These are phyloP conservation scores for Thereuonema tuberculata DNA, from an alignment of 1,140 invertebrate genomes.

Conservation along the genomic window DNA sequence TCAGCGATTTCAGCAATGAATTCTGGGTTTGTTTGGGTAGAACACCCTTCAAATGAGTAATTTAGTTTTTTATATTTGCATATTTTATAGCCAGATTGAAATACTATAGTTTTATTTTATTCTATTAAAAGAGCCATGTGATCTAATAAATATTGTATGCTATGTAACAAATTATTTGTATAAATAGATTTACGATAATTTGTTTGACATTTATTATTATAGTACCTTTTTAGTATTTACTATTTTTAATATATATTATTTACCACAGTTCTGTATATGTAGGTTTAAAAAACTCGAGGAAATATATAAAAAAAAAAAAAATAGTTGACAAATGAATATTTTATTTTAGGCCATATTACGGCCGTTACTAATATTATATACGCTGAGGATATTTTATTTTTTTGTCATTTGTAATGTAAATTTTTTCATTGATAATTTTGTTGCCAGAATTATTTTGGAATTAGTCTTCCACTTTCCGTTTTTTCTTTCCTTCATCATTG, in stretches of 20 bases:
- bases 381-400: too few species aligned
- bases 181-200: neutral
- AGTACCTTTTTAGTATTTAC: slow-evolving; percentile 1
- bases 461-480: neutral
- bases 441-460: neutral
- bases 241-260: slow-evolving; percentile 3
- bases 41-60: neutral
- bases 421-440: too few species aligned
- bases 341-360: too few species aligned
- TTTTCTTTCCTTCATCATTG: neutral
- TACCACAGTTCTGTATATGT: slow-evolving; percentile 1
- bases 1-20: neutral
- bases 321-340: too few species aligned
- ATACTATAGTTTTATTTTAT: slow-evolving; percentile 1
- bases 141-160: neutral
- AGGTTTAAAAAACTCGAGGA: too few species aligned
- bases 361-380: too few species aligned
- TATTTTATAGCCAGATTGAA: neutral
- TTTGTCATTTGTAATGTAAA: too few species aligned
- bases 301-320: too few species aligned
- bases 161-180: neutral
- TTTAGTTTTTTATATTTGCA: neutral
- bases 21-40: neutral
- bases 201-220: neutral
- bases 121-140: slow-evolving; percentile 1